These are phyloP conservation scores for Anastrepha obliqua DNA, from an alignment of 1,140 invertebrate genomes.

Conservation along the genomic window DNA sequence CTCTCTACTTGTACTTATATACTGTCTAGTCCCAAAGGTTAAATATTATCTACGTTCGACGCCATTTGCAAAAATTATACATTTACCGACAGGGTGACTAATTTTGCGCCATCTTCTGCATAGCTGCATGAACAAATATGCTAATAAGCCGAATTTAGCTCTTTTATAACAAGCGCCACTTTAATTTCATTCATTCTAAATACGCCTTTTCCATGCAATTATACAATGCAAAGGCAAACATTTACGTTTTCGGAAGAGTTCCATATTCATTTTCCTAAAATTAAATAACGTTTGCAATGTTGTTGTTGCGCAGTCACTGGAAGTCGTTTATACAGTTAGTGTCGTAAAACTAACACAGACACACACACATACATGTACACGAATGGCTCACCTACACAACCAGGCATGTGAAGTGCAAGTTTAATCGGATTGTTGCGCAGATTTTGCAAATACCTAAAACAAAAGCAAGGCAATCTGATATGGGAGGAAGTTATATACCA, in stretches of 20 bases:
- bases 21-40: too few species aligned
- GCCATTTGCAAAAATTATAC: too few species aligned
- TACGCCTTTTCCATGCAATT: neutral
- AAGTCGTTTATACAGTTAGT: neutral
- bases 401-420: slow-evolving; percentile 21
- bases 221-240: neutral
- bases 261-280: neutral
- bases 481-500: neutral
- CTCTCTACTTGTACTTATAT: too few species aligned
- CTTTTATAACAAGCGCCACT: too few species aligned
- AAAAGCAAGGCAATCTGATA: neutral
- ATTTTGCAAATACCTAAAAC: slow-evolving; percentile 23
- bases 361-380: neutral
- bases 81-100: too few species aligned
- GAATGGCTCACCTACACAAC: neutral
- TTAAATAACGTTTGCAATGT: too few species aligned
- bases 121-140: too few species aligned
- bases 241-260: neutral
- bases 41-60: too few species aligned
- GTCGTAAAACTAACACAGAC: neutral
- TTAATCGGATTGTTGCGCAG: slow-evolving; percentile 42
- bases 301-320: too few species aligned
- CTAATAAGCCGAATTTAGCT: too few species aligned
- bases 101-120: too few species aligned
- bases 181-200: neutral